phyloP scores from a whole-genome alignment of 2,113 vertebrate genomes.

The Setophaga petechia region DNA sequence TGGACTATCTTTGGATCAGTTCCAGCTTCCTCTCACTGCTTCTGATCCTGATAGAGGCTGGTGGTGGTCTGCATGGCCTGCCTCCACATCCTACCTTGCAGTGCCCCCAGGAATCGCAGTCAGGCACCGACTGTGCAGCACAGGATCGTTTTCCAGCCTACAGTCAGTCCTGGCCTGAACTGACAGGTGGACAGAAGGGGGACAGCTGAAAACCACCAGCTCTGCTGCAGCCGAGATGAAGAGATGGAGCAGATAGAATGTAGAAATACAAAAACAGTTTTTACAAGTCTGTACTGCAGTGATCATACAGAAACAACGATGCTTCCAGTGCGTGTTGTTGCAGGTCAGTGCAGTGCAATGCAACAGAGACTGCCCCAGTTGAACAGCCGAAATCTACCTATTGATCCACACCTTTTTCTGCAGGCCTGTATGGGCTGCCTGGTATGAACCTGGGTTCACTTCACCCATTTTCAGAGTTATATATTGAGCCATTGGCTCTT shows the following conservation, averaged over 20 bases:
- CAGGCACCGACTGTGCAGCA: fast-evolving
- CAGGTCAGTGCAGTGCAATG: background rate
- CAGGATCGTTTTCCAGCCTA: fast-evolving
- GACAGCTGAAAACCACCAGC: fast-evolving
- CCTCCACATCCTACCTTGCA: background rate
- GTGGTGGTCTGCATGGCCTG: background rate
- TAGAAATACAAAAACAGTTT: background rate
- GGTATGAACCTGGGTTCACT: background rate
- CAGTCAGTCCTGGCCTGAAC: fast-evolving
- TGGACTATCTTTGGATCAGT: background rate
- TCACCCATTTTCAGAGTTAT: background rate
- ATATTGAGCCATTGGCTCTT: background rate
- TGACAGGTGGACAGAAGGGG: fast-evolving
- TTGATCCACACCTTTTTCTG: background rate
- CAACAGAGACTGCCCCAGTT: background rate
- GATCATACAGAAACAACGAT: fast-evolving
- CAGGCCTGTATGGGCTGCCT: background rate
- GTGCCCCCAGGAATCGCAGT: background rate
- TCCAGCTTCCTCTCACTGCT: background rate
- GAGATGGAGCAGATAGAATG: background rate
- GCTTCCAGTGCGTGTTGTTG: background rate
- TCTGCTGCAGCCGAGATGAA: background rate
- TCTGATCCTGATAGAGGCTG: background rate
- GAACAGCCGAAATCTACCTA: background rate
- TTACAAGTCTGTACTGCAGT: background rate